Evolutionary conservation across 1,140 invertebrate genomes (phyloP).

Genomic region (Calephelis virginiensis): DNA sequence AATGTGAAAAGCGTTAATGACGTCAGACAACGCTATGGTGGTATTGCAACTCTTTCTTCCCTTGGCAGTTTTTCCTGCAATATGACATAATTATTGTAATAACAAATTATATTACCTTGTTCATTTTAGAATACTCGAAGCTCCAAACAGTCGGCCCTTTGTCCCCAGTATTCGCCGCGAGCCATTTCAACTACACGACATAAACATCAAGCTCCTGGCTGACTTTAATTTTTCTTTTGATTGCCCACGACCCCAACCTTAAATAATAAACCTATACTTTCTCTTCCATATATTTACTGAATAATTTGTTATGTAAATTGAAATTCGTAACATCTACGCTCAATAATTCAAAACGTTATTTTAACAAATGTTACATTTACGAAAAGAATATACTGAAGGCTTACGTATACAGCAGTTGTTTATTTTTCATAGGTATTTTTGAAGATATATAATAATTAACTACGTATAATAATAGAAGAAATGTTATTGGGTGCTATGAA

Average conservation of each 20-base stretch:
- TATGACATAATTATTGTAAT: background rate
- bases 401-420: no score
- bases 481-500: no score
- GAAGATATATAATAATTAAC: no score
- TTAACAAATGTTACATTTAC: no score
- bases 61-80: no score
- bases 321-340: background rate
- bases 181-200: conserved; percentile 2
- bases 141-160: conserved; percentile 9
- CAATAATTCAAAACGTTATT: no score
- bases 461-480: no score
- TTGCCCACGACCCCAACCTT: background rate
- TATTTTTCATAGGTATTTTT: no score
- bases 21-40: no score
- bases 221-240: conserved; percentile 17
- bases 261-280: background rate
- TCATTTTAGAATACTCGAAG: background rate
- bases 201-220: conserved; percentile 6
- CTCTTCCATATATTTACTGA: background rate
- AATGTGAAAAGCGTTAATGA: no score
- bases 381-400: no score
- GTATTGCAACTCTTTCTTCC: no score
- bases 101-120: background rate
- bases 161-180: background rate
- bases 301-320: background rate